Base-by-base conservation (phyloP, 2,888 invertebrate species). In the Pelosia muscerda region DNA sequence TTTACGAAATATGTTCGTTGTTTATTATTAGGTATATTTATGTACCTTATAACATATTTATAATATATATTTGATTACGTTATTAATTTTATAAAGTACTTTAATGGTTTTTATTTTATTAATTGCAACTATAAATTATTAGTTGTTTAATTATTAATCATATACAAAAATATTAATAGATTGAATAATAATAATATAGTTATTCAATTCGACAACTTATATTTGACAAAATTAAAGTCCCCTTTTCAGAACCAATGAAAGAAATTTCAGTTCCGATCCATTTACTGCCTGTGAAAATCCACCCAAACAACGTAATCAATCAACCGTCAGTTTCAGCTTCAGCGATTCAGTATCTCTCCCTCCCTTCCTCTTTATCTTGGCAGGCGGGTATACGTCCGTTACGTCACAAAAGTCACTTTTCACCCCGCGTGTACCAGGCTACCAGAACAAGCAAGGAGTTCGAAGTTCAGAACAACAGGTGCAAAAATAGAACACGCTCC, bases 331-430 rank as follows among this genome's bases (percentile, higher is more conserved):
- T 68, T 74, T 68, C 72, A 62, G 64, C 71, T 57, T 57, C 66
- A 68, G 60, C 61, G 56, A 74, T 82, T 78, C 77, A 78, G 68
- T 57, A 65, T 49, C 68, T 72, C 23, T 9, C 28, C 75, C 63
- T 60, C 60, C 55, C 66, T 76, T 73, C 74, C 77, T 76, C 75
- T 81, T 85, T 87, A 83, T 81, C 76, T 68, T 88, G 89, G 82
- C 80, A 82, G 34, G 34, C 91, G 89, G 87, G 81, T 83, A 82
- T 86, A 86, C 86, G 89, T 94, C 94, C 83, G 82, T 91, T 94
- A 93, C 94, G 95, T 95, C 95, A 95, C 91, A 88, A 89, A 85
- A 88, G 89, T 91, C 92, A 90, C 84, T 87, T 85, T 79, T 76
- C 82, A 85, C 85, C 86, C 88, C 88, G 84, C 82, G 82, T 79